Evolutionary conservation across 2,797 vertebrate genomes (phyloP), one percentile per base, ranked within the genome.

Genomic region (Microtus californicus): DNA sequence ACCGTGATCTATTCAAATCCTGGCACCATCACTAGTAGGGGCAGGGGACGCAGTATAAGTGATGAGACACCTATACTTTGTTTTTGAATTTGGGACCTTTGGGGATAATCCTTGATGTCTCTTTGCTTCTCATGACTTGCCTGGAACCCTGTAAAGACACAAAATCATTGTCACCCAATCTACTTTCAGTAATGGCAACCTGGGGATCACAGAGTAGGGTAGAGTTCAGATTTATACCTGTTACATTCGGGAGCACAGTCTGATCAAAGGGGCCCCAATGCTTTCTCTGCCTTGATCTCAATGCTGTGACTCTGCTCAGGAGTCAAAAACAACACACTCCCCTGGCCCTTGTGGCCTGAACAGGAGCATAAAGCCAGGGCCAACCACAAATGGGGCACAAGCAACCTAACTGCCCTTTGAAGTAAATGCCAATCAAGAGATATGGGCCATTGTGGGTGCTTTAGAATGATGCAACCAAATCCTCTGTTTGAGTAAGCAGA

Each of bases 11-110:
- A 43, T 27, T 91, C 34, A 13, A 63, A 93, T 27, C 61, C 21
- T 15, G 2, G 34, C 17, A 13, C 0, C 6, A 51, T 61, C 43
- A 8, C 11, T n/a, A 21, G 43, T 13, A 91, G 56, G 23, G 2
- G n/a, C 2, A 78, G n/a, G 40, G n/a, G 5, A 7, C 17, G 8
- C 0, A n/a, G 21, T 27, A 2, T 9, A 43, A 0, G 7, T 19
- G 9, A 34, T 17, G 34, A 89, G 51, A 45, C 3, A 31, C 3
- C 61, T 19, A 59, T 31, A 59, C 27, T 45, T 85, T 61, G 69
- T 40, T 51, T 40, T n/a, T 51, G 17, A 0, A 6, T 23, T 31
- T 76, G 65, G 76, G 11, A 2, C 12, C 23, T 11, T 27, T 27
- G 23, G 73, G 5, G 8, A 92, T 37, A 59, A 74, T 29, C 59